These are phyloP conservation scores for Cariama cristata DNA, from an alignment of 2,113 vertebrate genomes.

Conservation along the genomic window DNA sequence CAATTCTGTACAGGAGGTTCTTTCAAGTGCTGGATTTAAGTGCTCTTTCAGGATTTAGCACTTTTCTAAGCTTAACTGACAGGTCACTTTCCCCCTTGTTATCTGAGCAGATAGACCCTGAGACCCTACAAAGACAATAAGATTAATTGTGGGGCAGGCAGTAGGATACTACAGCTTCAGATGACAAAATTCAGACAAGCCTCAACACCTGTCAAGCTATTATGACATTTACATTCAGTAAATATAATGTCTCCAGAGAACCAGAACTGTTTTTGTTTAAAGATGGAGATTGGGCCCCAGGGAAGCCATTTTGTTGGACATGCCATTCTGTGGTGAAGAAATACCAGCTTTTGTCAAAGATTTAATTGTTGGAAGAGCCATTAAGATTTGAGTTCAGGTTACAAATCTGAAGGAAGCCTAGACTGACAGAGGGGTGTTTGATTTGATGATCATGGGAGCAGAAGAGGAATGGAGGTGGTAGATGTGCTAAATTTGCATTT, in stretches of 20 bases:
- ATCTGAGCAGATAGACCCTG: slow-evolving; percentile 48
- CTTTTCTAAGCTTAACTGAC: slow-evolving; percentile 56
- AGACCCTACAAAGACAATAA: slow-evolving; percentile 29
- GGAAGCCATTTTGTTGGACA: slow-evolving; percentile 56
- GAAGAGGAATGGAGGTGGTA: slow-evolving; percentile 50
- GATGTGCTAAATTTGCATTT: slow-evolving; percentile 67
- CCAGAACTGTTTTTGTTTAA: slow-evolving; percentile 63
- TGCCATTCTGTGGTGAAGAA: slow-evolving; percentile 37
- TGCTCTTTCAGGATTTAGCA: slow-evolving; percentile 54
- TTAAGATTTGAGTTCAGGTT: slow-evolving; percentile 59
- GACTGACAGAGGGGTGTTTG: slow-evolving; percentile 51
- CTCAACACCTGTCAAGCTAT: slow-evolving; percentile 57
- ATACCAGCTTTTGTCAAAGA: slow-evolving; percentile 56
- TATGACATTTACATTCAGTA: slow-evolving; percentile 56
- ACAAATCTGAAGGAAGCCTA: slow-evolving; percentile 59
- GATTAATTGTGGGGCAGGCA: slow-evolving; percentile 46
- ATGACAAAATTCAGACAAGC: slow-evolving; percentile 33
- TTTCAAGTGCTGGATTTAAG: slow-evolving; percentile 76
- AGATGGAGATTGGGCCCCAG: slow-evolving; percentile 54
- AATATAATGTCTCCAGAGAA: slow-evolving; percentile 61
- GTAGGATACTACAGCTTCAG: slow-evolving; percentile 28
- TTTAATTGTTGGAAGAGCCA: slow-evolving; percentile 57
- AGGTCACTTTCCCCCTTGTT: slow-evolving; percentile 67
- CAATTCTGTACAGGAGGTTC: slow-evolving; percentile 71
- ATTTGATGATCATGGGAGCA: slow-evolving; percentile 60